Evolutionary conservation across 2,888 invertebrate species (phyloP), one percentile per base, ranked within the genome.

Genomic region (Spicauda simplicius): DNA sequence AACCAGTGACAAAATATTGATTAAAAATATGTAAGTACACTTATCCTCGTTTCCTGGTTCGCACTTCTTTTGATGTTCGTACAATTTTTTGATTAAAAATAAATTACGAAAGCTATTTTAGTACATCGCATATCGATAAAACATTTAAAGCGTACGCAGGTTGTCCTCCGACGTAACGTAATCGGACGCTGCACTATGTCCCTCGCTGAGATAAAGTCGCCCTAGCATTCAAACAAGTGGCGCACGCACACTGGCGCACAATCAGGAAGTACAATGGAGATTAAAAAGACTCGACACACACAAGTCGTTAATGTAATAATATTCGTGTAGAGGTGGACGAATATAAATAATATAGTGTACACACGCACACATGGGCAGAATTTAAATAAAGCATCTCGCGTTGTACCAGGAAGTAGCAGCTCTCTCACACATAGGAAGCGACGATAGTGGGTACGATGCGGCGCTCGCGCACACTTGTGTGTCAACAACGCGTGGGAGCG

Each of bases 221-320:
- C 93, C 92, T 87, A 90, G 84, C 91, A 91, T 90, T 91, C 91
- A 87, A 92, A 92, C 93, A 93, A 92, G 92, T 93, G 92, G 89
- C 88, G 89, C 86, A 91, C 92, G 68, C 92, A 91, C 91, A 92
- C 91, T 54, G 52, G 71, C 77, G 70, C 75, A 81, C 80, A 80
- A 90, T 91, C 90, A 93, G 93, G 93, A 93, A 93, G 92, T 92
- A 92, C 91, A 92, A 92, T 90, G 84, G 87, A 91, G 91, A 91
- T 91, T 90, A 91, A 90, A 91, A 87, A 85, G 87, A 87, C 88
- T 84, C 80, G 82, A 87, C 84, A 83, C 90, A 86, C 89, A 89
- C 87, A 86, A 85, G 81, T 80, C 80, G 80, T 82, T 86, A 90
- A 90, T 85, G 87, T 90, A 88, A 90, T 87, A 89, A 88, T 90